Evolutionary conservation across 2,113 vertebrate species (phyloP), one percentile per base, ranked within the genome.

Genomic region (Ageneiosus marmoratus): DNA sequence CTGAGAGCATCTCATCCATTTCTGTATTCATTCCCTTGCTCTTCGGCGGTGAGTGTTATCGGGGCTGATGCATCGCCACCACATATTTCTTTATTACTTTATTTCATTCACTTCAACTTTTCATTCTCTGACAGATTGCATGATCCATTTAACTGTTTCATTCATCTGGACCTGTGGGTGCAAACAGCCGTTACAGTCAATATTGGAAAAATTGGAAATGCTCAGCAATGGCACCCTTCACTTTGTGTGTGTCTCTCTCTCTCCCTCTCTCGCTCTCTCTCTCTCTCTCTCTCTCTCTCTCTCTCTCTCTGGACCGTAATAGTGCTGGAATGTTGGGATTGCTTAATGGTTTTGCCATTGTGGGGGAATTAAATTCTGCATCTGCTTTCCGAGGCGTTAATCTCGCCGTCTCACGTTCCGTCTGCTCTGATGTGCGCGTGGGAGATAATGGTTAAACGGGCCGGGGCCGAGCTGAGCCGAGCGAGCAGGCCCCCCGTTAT

Each of bases 381-480:
- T 99, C 97, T 99, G 97, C 97, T 99, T 99, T 97, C 96, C 96
- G 97, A 96, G 96, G 96, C 94, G 96, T 98, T 99, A 99, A 99
- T 99, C 98, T 98, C 96, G 92, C 90, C 96, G 96, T 94, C 97
- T 98, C 97, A 96, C 97, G 98, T 97, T 97, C 97, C 93, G 95
- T 96, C 96, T 97, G 96, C 97, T 97, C 98, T 98, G 97, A 99
- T 98, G 97, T 99, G 97, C 96, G 94, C 93, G 94, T 92, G 93
- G 96, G 97, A 99, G 98, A 99, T 99, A 99, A 98, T 98, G 97
- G 98, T 98, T 97, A 98, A 99, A 99, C 97, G 95, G 95, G 96
- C 96, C 96, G 96, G 97, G 96, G 97, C 96, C 97, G 97, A 97
- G 96, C 98, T 97, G 98, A 98, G 96, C 97, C 5, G 50, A 75